phyloP scores from a whole-genome alignment of 2,888 invertebrate genomes.

The Linnaemya vulpina region DNA sequence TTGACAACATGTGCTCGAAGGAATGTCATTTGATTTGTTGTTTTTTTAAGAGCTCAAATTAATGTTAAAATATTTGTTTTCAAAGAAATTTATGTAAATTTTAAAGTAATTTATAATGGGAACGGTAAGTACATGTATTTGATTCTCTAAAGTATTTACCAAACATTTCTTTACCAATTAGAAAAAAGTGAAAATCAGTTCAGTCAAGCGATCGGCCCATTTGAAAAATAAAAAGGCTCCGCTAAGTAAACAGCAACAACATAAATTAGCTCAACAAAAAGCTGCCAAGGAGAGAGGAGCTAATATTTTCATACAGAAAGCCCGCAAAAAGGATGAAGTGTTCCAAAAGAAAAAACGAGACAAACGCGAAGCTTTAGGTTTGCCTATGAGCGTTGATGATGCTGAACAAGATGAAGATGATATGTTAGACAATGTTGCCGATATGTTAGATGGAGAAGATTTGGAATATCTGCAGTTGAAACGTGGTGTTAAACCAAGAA shows the following conservation, averaged over 20 bases:
- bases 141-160: background rate
- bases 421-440: conserved; percentile 80
- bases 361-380: conserved; percentile 76
- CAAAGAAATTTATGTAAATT: background rate
- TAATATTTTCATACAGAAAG: conserved; percentile 80
- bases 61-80: background rate
- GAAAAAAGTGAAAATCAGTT: conserved; percentile 83
- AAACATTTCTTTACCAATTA: conserved; percentile 64
- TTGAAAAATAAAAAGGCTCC: conserved; percentile 81
- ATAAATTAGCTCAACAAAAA: conserved; percentile 76
- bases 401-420: conserved; percentile 76
- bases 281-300: conserved; percentile 77
- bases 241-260: conserved; percentile 80
- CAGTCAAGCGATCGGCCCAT: conserved; percentile 82
- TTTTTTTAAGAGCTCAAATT: conserved; percentile 20
- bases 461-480: conserved; percentile 77
- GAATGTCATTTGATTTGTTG: conserved; percentile 61
- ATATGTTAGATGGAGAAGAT: conserved; percentile 82
- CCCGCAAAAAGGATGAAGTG: conserved; percentile 77
- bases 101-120: conserved; percentile 47
- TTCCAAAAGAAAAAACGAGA: conserved; percentile 78
- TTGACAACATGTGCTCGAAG: conserved; percentile 59
- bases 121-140: conserved; percentile 46
- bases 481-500: conserved; percentile 76
- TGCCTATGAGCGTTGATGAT: conserved; percentile 73